Base-by-base conservation (phyloP, 2,797 vertebrate genomes). In the Sorex maritimensis region DNA sequence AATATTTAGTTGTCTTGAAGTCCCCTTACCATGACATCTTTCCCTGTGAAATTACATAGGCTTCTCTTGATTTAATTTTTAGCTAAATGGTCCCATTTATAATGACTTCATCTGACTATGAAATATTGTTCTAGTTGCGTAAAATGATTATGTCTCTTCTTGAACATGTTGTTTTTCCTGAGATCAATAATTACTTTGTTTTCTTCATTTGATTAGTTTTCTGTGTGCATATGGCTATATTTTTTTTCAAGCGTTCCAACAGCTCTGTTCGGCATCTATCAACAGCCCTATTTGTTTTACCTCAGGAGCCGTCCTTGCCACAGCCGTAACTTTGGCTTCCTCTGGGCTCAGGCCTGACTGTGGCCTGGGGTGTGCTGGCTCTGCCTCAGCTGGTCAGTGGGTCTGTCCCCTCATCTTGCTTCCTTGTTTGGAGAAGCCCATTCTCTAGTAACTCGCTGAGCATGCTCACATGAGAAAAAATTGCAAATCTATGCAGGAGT, bases 111-210 rank as follows among this genome's bases (percentile, higher is more conserved):
- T 92, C 92, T 68, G 77, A 92, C 78, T 79, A 19, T 91, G 91
- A 95, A 84, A 68, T 79, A 88, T 30, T 58, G 61, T 69, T 82
- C 3, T 63, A 72, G 71, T 86, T 74, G 65, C n/a, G 68, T 87
- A 91, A 91, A 95, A 87, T 26, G 52, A 95, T 96, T 94, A 89
- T 72, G 80, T 88, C 85, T 86, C 89, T 82, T 82, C 55, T 86
- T 78, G 84, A 30, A 93, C 78, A 44, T 87, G 84, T 81, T 91
- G 71, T 87, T 78, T 86, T 94, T 90, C 83, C 91, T 92, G 83
- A 63, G 63, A 73, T 84, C 88, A 81, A 68, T 86, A 85, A 93
- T 77, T 49, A 84, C 83, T 91, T 85, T 86, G 86, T 14, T 73
- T 73, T 84, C 92, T 91, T 63, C 80, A 87, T 92, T 86, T 68